These are phyloP conservation scores for Nomada ruficornis DNA, from an alignment of 2,888 invertebrate species.

Conservation along the genomic window DNA sequence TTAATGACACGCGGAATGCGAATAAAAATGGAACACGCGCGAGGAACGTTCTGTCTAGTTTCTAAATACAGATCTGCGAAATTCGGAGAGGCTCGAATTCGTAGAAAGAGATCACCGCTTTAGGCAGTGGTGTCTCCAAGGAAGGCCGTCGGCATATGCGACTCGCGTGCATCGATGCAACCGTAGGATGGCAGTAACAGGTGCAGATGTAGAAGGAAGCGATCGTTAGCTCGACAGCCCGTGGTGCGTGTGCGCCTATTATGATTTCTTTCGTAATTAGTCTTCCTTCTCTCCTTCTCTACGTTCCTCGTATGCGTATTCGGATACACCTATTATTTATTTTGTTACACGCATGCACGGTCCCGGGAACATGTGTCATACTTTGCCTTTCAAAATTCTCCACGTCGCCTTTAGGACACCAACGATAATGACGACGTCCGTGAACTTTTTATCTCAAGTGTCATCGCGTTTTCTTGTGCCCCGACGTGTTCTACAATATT, in stretches of 20 bases:
- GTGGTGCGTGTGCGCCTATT: slow-evolving; percentile 77
- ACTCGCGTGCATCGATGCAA: slow-evolving; percentile 79
- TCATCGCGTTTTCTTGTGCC: not conserved
- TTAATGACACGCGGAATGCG: not conserved
- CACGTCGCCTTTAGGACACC: slow-evolving; percentile 7
- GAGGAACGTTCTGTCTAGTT: not conserved
- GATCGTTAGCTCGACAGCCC: slow-evolving; percentile 81
- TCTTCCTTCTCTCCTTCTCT: slow-evolving; percentile 52
- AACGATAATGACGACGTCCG: slow-evolving; percentile 31
- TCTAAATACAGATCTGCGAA: not conserved
- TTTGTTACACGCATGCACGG: slow-evolving; percentile 71
- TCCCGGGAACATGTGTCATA: slow-evolving; percentile 59
- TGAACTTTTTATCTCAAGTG: slow-evolving; percentile 28
- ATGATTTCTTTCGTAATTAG: slow-evolving; percentile 80
- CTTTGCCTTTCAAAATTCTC: slow-evolving; percentile 29
- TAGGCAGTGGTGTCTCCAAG: slow-evolving; percentile 71
- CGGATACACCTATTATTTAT: slow-evolving; percentile 72
- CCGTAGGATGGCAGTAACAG: slow-evolving; percentile 79
- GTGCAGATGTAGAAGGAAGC: slow-evolving; percentile 80
- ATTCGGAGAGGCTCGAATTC: slow-evolving; percentile 1
- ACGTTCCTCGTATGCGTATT: slow-evolving; percentile 48
- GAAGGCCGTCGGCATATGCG: slow-evolving; percentile 80
- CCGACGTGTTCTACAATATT: not conserved
- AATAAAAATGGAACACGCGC: not conserved
- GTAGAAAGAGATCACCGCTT: slow-evolving; percentile 51